phyloP scores from a whole-genome alignment of 2,797 vertebrate genomes.

The Chaunax sp. region DNA sequence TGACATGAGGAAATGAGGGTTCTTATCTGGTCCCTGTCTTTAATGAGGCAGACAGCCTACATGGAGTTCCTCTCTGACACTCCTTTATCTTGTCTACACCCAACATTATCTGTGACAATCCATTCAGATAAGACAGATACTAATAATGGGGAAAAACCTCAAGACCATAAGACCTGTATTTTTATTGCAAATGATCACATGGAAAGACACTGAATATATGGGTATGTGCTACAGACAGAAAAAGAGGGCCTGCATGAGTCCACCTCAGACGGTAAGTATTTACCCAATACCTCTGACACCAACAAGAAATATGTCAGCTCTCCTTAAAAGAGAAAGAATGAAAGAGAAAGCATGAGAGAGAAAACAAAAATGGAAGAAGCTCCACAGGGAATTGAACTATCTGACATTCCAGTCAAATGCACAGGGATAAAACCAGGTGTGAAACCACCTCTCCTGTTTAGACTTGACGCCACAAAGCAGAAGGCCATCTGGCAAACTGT shows the following conservation, averaged over 20 bases:
- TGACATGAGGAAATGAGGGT: conserved; percentile 40
- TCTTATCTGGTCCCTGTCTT: conserved; percentile 50
- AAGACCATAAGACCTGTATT: conserved; percentile 5
- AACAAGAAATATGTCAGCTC: conserved; percentile 47
- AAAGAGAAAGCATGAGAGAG: conserved; percentile 17
- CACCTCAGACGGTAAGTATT: conserved; percentile 45
- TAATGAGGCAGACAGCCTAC: conserved; percentile 32
- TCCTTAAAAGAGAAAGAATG: conserved; percentile 3
- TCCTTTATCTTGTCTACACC: conserved; percentile 57
- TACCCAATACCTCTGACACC: conserved; percentile 40
- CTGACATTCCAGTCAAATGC: conserved; percentile 74
- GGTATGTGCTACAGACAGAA: neutral
- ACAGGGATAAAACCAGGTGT: conserved; percentile 79
- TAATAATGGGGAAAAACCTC: conserved; percentile 33
- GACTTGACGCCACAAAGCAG: conserved; percentile 73
- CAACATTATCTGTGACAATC: conserved; percentile 41
- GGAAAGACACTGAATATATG: neutral
- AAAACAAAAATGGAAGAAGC: conserved; percentile 34
- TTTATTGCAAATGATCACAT: neutral
- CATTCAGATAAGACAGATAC: conserved; percentile 39
- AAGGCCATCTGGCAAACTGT: conserved; percentile 74
- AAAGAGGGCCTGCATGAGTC: neutral
- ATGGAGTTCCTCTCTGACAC: conserved; percentile 63
- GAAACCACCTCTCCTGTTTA: conserved; percentile 72
- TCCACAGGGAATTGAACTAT: conserved; percentile 35